Conservation (phyloP, 2,113 vertebrate genomes). For the Orthonyx spaldingii region DNA sequence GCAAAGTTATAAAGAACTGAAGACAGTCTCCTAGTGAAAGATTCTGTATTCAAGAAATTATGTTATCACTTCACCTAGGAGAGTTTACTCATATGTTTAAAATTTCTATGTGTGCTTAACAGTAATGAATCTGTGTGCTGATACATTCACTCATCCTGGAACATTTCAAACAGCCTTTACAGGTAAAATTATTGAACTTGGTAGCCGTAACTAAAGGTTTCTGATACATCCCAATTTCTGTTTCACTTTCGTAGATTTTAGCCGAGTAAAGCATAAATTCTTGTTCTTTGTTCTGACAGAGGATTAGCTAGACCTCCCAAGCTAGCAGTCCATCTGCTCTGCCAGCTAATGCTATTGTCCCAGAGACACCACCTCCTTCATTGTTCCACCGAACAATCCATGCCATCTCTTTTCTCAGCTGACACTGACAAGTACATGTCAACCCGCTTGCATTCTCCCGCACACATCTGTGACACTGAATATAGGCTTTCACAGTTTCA, state of each 20-base stretch:
- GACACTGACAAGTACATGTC: slow-evolving; percentile 59
- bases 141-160: not conserved
- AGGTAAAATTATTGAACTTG: not conserved
- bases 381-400: slow-evolving; percentile 28
- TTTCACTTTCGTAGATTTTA: not conserved
- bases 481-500: slow-evolving; percentile 28
- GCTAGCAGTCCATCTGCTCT: slow-evolving; percentile 58
- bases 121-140: not conserved
- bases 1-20: not conserved
- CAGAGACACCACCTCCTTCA: slow-evolving; percentile 47
- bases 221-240: not conserved
- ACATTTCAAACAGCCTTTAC: not conserved
- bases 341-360: slow-evolving; percentile 47
- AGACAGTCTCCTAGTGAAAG: not conserved
- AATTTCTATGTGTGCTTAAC: not conserved
- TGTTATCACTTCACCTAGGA: not conserved
- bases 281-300: slow-evolving; percentile 25
- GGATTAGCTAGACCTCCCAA: slow-evolving; percentile 43
- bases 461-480: slow-evolving; percentile 35
- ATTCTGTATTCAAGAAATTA: not conserved
- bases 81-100: not conserved
- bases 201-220: not conserved
- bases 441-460: not conserved
- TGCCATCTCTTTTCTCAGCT: slow-evolving; percentile 45
- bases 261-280: slow-evolving; percentile 21